Percentiles rank a stretch among this genome's conserved stretches.
Conservation (phyloP, 2,113 vertebrate species). For the Glareola pratincola region DNA sequence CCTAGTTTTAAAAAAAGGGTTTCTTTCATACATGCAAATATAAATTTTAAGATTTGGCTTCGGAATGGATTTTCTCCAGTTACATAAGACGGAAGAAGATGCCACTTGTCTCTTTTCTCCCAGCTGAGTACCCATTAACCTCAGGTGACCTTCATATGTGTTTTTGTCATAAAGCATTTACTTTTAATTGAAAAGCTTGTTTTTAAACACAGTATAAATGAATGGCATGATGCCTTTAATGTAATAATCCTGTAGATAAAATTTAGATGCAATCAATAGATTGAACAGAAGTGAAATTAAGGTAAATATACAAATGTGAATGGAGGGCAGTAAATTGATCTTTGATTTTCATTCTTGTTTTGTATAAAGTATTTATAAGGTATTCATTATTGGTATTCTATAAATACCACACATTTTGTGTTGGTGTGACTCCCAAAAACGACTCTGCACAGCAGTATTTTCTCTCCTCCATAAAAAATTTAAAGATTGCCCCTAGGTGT, state of each 20-base stretch:
- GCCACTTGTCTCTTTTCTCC: background rate
- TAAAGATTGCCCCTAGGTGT: background rate
- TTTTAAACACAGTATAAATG: background rate
- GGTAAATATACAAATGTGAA: background rate
- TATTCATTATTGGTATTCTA: background rate
- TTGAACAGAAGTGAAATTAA: background rate
- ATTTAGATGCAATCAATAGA: background rate
- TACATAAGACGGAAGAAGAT: background rate
- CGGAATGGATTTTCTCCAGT: background rate
- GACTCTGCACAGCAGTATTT: background rate
- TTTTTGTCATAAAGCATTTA: background rate
- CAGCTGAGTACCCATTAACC: background rate
- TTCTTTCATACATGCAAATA: background rate
- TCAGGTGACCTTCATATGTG: background rate
- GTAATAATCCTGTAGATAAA: background rate
- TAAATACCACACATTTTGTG: background rate
- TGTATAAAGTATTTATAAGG: background rate
- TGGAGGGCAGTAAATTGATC: background rate
- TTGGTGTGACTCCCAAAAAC: background rate
- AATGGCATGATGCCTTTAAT: background rate
- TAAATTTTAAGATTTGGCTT: background rate
- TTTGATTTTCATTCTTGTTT: background rate
- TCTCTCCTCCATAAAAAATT: background rate
- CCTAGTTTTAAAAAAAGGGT: background rate
- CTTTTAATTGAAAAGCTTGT: background rate